A percentile compares a stretch with the other conserved stretches of the same genome.
phyloP scores from a whole-genome alignment of 2,888 invertebrate species.

The Drosophila subquinaria region DNA sequence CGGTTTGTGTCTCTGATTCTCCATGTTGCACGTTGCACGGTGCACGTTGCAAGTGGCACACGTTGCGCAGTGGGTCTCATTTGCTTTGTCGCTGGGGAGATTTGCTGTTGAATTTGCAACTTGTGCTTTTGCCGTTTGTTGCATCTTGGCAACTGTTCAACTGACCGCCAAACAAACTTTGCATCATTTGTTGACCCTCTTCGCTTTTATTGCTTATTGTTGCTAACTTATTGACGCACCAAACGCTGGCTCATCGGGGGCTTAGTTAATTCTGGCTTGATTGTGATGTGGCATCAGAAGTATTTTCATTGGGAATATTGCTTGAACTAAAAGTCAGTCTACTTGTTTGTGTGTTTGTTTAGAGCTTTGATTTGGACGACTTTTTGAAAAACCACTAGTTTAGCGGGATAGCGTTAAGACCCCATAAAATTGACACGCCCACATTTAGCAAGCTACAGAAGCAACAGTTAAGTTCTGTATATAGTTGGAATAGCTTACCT shows the following conservation, averaged over 20 bases:
- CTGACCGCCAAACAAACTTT: constrained; percentile 12
- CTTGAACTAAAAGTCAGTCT: not conserved
- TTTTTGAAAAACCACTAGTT: too few relatives aligned
- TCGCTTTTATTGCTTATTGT: constrained; percentile 48
- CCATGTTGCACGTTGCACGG: constrained; percentile 13
- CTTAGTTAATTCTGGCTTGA: not conserved
- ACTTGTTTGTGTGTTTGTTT: too few relatives aligned
- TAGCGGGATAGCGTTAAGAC: too few relatives aligned
- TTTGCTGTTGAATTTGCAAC: constrained; percentile 69
- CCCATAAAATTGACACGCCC: too few relatives aligned
- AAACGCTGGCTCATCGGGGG: too few relatives aligned
- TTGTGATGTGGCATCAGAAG: not conserved
- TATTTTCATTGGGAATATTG: not conserved
- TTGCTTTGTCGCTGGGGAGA: constrained; percentile 74
- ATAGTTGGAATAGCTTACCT: too few relatives aligned
- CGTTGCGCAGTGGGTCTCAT: constrained; percentile 67
- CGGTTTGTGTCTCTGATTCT: constrained; percentile 56
- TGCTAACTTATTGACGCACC: constrained; percentile 55
- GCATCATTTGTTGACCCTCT: constrained; percentile 11
- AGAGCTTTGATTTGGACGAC: too few relatives aligned
- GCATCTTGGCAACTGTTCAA: constrained; percentile 23
- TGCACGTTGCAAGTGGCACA: constrained; percentile 20
- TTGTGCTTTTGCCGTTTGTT: constrained; percentile 63
- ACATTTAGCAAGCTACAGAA: too few relatives aligned
- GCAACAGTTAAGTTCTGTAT: too few relatives aligned